Evolutionary conservation across 1,140 invertebrate species (phyloP).

Genomic region (Polypedilum pembai): DNA sequence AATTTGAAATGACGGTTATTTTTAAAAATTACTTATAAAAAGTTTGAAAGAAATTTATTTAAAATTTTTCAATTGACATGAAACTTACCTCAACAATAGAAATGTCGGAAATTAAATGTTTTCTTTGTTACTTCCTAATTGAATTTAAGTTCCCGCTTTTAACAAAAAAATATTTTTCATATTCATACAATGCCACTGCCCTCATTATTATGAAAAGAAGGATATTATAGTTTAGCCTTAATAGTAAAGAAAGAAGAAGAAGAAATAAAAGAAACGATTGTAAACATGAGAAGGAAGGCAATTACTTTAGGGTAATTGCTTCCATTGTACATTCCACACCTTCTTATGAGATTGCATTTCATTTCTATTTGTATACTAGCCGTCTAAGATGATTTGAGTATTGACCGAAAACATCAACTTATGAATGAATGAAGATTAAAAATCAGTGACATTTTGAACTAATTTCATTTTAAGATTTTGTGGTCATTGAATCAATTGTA

Average conservation of each 20-base stretch:
- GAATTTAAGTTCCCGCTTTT: background rate
- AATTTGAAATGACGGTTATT: too few relatives aligned
- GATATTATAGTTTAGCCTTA: background rate
- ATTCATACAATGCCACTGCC: too few relatives aligned
- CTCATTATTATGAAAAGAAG: background rate
- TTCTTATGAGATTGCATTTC: background rate
- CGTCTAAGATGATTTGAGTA: background rate
- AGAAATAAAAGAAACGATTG: background rate
- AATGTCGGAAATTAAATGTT: background rate
- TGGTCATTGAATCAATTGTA: slow-evolving; percentile 22
- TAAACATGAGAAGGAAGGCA: background rate
- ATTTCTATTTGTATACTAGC: background rate
- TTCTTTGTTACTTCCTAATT: background rate
- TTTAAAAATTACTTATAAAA: too few relatives aligned
- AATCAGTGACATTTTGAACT: background rate
- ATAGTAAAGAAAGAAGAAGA: background rate
- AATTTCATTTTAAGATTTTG: slow-evolving; percentile 5
- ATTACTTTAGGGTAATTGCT: slow-evolving; percentile 21
- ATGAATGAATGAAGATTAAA: background rate
- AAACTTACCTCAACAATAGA: background rate
- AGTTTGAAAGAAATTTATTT: too few relatives aligned
- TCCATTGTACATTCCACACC: background rate
- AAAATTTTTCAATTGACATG: too few relatives aligned
- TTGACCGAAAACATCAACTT: slow-evolving; percentile 23
- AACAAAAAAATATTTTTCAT: background rate